phyloP scores from a whole-genome alignment of 2,797 vertebrate genomes.

The Characodon lateralis region DNA sequence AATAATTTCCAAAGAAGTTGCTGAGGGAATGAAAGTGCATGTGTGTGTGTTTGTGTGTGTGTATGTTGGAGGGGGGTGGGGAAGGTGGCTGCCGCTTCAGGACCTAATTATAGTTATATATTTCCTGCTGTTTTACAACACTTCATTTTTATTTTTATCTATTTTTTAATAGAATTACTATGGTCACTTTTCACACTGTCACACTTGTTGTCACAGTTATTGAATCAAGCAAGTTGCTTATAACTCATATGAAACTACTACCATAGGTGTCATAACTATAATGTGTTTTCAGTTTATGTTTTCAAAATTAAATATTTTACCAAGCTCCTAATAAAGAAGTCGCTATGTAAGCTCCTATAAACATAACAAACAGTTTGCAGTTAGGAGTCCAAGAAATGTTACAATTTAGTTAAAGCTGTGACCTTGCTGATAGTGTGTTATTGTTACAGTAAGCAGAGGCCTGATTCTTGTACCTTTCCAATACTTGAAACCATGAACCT shows the following conservation, averaged over 20 bases:
- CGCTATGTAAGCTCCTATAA: constrained; percentile 14
- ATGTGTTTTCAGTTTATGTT: constrained; percentile 41
- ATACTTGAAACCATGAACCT: background rate
- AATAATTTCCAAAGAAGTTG: constrained; percentile 81
- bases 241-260: constrained; percentile 52
- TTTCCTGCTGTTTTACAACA: constrained; percentile 68
- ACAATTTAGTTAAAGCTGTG: background rate
- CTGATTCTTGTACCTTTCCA: background rate
- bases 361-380: background rate
- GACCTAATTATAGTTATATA: constrained; percentile 80
- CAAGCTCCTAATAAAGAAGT: constrained; percentile 27
- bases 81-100: constrained; percentile 69
- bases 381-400: background rate
- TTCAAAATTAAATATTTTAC: constrained; percentile 39
- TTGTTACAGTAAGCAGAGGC: background rate
- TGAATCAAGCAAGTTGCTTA: constrained; percentile 63
- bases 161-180: constrained; percentile 68
- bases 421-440: background rate
- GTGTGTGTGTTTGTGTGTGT: background rate
- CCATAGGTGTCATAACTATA: constrained; percentile 50
- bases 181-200: constrained; percentile 62
- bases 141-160: constrained; percentile 66
- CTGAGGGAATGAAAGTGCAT: constrained; percentile 74
- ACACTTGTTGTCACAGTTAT: constrained; percentile 59
- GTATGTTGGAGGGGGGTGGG: background rate